phyloP scores from a whole-genome alignment of 2,797 vertebrate genomes.

The Microtus californicus region DNA sequence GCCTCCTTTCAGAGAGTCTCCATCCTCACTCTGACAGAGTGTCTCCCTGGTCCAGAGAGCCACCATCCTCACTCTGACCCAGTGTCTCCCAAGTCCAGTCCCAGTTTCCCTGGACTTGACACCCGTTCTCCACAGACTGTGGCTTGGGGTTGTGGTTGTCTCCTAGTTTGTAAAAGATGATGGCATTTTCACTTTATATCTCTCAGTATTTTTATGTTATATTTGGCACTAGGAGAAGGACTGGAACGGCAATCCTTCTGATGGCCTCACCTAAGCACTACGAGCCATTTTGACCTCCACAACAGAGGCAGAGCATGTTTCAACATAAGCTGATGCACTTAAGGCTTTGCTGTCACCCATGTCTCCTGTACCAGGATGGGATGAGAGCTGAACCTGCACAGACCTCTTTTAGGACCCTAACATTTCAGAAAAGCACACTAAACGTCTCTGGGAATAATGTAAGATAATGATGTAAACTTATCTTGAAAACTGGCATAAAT shows the following conservation, averaged over 20 bases:
- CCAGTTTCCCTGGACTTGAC: background rate
- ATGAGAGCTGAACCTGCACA: background rate
- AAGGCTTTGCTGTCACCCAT: background rate
- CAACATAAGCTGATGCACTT: background rate
- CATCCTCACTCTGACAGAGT: background rate
- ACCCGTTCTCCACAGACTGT: background rate
- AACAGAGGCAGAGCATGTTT: background rate
- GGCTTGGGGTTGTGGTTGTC: background rate
- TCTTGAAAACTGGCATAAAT: constrained; percentile 72
- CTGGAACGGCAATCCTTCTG: constrained; percentile 16
- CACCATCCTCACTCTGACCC: background rate
- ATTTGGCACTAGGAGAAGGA: background rate
- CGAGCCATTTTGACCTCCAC: background rate
- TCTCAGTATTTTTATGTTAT: background rate
- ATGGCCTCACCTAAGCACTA: background rate
- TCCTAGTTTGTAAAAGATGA: constrained; percentile 7
- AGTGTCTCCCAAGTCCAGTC: background rate
- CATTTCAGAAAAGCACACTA: constrained; percentile 42
- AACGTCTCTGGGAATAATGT: constrained; percentile 39
- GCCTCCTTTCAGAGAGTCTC: background rate
- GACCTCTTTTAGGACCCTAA: constrained; percentile 12
- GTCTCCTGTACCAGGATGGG: background rate
- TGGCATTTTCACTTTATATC: background rate
- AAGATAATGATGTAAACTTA: constrained; percentile 69
- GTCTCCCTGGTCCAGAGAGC: background rate